Base-by-base conservation (phyloP, 1,140 invertebrate genomes). In the Drosophila setifemur region DNA sequence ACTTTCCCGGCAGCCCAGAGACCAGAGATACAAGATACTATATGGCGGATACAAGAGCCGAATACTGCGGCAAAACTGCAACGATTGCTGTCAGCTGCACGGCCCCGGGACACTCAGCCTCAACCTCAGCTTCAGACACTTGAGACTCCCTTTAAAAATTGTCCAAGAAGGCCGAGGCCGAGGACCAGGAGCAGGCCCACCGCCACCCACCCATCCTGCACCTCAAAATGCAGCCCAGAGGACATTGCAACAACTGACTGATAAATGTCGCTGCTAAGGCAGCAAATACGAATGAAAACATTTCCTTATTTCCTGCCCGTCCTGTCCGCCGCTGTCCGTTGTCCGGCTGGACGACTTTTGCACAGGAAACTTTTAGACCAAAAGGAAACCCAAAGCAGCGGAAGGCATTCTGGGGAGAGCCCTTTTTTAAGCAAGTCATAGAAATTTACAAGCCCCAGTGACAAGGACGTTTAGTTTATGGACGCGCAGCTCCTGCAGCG, bases 361-460 rank as follows among this genome's bases (percentile, higher is more conserved):
- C 70, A 74, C 60, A 73, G 74, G 71, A 83, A 83, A 85, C 81
- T 83, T 83, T 83, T 86, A 74, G 81, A 73, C 81, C 79, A 73
- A 85, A 85, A 83, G 79, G 81, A 83, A 83, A 72, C 79, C 70
- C 48, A 69, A 43, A 61, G 66, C 81, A 73, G 40, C 79, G 79
- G 79, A 83, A 79, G 58, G 55, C 74, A 70, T 82, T 82, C 81
- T 77, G 58, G 78, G 64, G 42, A 45, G 54, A 25, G 67, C 39
- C 74, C 70, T 78, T 85, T 79, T 83, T 83, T 83, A 85, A 85
- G 79, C 79, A 83, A 83, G 79, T 85, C 79, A 86, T 83, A 79
- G 79, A 83, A 83, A 83, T 83, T 83, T 83, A 83, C 79, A 83
- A 79, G 79, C 79, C 74, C 74, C 81, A 74, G 71, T 85, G 79